Evolutionary conservation across 2,113 vertebrate genomes (phyloP).

Genomic region (Sula dactylatra): DNA sequence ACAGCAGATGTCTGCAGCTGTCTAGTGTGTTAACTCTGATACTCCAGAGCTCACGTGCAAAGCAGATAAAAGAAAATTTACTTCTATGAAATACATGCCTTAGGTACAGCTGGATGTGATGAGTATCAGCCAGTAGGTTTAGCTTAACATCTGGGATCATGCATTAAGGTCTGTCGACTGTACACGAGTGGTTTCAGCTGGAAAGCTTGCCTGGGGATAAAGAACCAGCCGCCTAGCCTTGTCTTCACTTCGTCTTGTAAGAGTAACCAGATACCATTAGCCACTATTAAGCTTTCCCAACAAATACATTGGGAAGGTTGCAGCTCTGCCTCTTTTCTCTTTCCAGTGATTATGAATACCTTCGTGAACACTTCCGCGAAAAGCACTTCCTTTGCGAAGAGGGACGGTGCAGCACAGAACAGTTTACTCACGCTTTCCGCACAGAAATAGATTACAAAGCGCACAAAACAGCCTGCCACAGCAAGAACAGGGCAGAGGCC

Average conservation of each 20-base stretch:
- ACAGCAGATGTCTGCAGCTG: neutral
- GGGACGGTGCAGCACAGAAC: conserved; percentile 88
- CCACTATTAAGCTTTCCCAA: neutral
- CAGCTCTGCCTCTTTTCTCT: neutral
- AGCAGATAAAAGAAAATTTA: neutral
- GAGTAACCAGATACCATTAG: rapidly evolving
- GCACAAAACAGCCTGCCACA: conserved; percentile 90
- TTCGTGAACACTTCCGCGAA: conserved; percentile 94
- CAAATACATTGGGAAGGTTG: neutral
- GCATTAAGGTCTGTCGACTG: no score
- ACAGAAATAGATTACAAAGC: conserved; percentile 97
- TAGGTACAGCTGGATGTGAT: neutral
- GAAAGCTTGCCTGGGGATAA: neutral
- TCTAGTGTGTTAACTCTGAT: neutral
- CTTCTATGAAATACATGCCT: neutral
- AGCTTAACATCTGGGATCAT: neutral
- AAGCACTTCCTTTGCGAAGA: conserved; percentile 97
- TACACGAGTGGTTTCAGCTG: neutral
- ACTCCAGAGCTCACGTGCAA: neutral
- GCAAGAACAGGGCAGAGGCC: conserved; percentile 93
- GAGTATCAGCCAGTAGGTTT: neutral
- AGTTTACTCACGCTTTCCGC: conserved; percentile 97
- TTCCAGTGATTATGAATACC: conserved; percentile 87
- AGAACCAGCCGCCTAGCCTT: neutral
- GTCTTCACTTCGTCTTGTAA: neutral